Base-by-base conservation (phyloP, 1,140 invertebrate species). In the Odontomachus brunneus region DNA sequence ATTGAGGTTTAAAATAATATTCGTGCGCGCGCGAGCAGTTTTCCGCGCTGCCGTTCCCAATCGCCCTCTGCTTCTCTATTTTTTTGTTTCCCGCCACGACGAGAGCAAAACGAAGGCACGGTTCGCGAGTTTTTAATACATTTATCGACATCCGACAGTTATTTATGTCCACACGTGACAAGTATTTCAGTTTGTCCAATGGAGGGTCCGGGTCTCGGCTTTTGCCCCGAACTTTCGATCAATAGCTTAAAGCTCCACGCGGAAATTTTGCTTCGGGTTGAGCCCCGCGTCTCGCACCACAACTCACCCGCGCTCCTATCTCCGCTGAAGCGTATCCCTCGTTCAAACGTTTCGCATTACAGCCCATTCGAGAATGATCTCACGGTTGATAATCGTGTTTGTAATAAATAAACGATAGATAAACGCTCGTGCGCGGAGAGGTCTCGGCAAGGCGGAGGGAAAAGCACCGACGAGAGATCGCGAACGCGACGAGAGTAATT, bases 81-180 rank as follows among this genome's bases (percentile, higher is more conserved):
- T 91, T 89, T 83, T 82, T 88, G 84, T 84, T 81, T 85, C 87
- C 90, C 85, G 86, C 87, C 89, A 67, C 11, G 90, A 91, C 85
- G 85, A 88, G 89, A 90, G 89, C 90, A 91, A 91, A 92, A 91
- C 83, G 75, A 86, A 91, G 91, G 91, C 89, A 91, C 90, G 89
- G 88, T 92, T 89, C 90, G 91, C 89, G 90, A 89, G 90, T 88
- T 91, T 91, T 91, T 91, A 91, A 91, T 89, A 91, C 91, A 92
- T 91, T 92, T 92, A 91, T 88, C 90, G 90, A 90, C 90, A 90
- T 92, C 91, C 88, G 89, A 78, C 86, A 88, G 91, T 92, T 92
- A 92, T 92, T 92, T 92, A 92, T 92, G 90, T 89, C 87, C 86
- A 85, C 83, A 63, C 71, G 62, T 71, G 72, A 78, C 60, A 84